A percentile compares a stretch with the other conserved stretches of the same genome.
Conservation (phyloP, 2,888 invertebrate genomes). For the Mimachlamys varia region DNA sequence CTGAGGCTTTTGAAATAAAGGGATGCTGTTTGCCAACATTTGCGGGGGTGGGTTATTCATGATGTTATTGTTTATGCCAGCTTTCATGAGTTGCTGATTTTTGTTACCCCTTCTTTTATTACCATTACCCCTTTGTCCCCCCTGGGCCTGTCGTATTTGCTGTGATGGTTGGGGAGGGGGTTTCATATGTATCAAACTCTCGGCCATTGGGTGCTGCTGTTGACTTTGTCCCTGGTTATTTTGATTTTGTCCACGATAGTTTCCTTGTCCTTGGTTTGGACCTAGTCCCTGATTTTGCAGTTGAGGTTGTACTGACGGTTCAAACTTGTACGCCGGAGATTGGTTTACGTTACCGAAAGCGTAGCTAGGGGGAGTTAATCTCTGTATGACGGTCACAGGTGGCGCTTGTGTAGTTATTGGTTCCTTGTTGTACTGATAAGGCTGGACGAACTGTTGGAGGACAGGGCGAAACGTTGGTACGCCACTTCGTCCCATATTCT, state of each 20-base stretch:
- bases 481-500: background rate
- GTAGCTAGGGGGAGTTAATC: background rate
- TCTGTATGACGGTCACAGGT: background rate
- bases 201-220: background rate
- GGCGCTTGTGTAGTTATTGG: slow-evolving; percentile 3
- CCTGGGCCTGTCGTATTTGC: background rate
- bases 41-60: background rate
- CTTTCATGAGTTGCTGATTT: background rate
- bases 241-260: background rate
- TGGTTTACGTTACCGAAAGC: background rate
- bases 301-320: background rate
- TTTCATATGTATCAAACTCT: background rate
- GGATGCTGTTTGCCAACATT: background rate
- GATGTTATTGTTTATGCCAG: background rate
- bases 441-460: background rate
- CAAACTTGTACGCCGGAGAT: background rate
- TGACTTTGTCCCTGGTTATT: background rate
- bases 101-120: background rate
- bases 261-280: background rate
- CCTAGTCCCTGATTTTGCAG: background rate
- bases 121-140: background rate
- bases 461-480: background rate
- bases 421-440: background rate
- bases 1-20: background rate
- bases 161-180: background rate